A percentile compares a stretch with the other conserved stretches of the same genome.
Conservation (phyloP, 53 echinoderm and acorn worm genomes). For the Apostichopus leukothele region DNA sequence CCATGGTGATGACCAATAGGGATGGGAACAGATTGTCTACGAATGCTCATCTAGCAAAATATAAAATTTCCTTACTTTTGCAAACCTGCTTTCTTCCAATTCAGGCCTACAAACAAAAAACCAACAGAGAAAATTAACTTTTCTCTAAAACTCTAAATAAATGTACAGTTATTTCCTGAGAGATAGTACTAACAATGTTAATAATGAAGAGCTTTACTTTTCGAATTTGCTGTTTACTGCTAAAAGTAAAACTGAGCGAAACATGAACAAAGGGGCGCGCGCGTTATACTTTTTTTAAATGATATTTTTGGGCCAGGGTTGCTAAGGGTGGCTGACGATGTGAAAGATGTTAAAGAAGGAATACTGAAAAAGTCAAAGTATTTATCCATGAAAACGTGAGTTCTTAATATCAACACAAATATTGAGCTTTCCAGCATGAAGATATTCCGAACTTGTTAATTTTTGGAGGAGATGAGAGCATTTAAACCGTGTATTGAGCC, state of each 20-base stretch:
- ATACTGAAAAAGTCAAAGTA: slow-evolving; percentile 8
- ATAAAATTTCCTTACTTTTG: neutral
- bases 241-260: neutral
- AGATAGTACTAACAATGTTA: neutral
- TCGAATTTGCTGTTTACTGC: too few relatives aligned
- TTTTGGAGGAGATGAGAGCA: slow-evolving; percentile 6
- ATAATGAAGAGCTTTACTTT: too few relatives aligned
- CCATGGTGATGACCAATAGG: slow-evolving; percentile 80
- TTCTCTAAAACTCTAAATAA: neutral
- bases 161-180: slow-evolving; percentile 1
- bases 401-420: slow-evolving; percentile 46
- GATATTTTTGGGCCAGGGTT: neutral
- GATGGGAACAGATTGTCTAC: slow-evolving; percentile 79
- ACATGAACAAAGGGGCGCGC: slow-evolving; percentile 10
- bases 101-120: neutral
- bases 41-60: slow-evolving; percentile 67
- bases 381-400: neutral
- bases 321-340: neutral
- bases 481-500: slow-evolving; percentile 21
- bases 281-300: neutral
- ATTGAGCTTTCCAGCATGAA: slow-evolving; percentile 48
- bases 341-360: neutral
- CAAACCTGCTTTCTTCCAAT: neutral
- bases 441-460: slow-evolving; percentile 36
- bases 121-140: too few relatives aligned